Evolutionary conservation across 2,113 vertebrate species (phyloP).

Genomic region (Erythrocebus patas): DNA sequence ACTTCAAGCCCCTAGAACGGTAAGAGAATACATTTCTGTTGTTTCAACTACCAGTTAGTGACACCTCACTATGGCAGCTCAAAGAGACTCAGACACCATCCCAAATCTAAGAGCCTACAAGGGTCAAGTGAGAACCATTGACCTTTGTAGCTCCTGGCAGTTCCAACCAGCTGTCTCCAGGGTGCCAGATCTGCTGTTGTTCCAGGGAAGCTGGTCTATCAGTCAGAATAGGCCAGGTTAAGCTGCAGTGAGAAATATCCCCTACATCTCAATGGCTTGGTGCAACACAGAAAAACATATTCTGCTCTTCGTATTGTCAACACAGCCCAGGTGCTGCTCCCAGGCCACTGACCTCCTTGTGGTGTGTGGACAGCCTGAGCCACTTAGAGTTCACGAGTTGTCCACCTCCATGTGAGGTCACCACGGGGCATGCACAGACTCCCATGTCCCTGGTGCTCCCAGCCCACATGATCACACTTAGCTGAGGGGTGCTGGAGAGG

Average conservation of each 20-base stretch:
- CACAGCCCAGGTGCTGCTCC: background rate
- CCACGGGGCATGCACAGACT: rapidly evolving
- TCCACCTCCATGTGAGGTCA: background rate
- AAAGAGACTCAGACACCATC: background rate
- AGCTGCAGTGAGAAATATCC: background rate
- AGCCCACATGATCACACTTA: background rate
- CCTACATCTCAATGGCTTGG: background rate
- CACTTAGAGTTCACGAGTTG: background rate
- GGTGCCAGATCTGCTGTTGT: background rate
- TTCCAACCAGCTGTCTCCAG: background rate
- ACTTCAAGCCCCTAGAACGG: background rate
- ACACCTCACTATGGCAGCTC: background rate
- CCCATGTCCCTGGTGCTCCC: background rate
- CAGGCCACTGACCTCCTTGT: background rate
- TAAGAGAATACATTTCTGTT: background rate
- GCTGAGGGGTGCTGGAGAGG: background rate
- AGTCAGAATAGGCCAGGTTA: background rate
- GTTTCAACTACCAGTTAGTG: too few species aligned
- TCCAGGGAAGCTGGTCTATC: rapidly evolving
- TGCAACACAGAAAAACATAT: background rate
- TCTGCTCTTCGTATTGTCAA: background rate
- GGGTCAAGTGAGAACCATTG: background rate
- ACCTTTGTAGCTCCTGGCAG: rapidly evolving
- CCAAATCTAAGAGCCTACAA: background rate
- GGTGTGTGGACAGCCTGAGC: background rate